Base-by-base conservation (phyloP, 2,113 vertebrate genomes). In the Oreochromis spilurus region DNA sequence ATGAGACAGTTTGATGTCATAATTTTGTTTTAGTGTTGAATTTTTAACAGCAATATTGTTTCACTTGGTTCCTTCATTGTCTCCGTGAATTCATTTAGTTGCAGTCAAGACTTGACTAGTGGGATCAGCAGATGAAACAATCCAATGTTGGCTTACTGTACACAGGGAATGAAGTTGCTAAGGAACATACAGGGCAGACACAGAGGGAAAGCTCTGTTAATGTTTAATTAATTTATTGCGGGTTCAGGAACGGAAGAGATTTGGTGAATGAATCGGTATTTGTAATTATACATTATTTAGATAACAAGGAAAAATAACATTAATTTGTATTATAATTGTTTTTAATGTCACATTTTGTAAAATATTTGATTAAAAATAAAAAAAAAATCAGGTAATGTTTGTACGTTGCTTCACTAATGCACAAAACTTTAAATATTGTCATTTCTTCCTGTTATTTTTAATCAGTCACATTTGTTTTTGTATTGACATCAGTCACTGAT, bases 161-260 rank as follows among this genome's bases (percentile, higher is more conserved):
- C 75, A 84, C 12, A 31, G 14, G n/a, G 21, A 19, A 36, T 65
- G 5, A 72, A 70, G 58, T 40, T 58, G 36, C 21, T 62, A 5
- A 16, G 50, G 11, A 67, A 17, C 9, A 45, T 13, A 67, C 19
- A 26, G 40, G 21, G 19, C 31, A 65, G 31, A 0, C 10, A 29
- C 21, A 45, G 16, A 29, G 24, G 14, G 16, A 2, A 16, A 52
- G 38, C 10, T 12, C 12, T 62, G 31, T 70, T 43, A 12, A 3
- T 77, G 31, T 85, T 38, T 67, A 72, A 87, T 89, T 82, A 88
- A 85, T 93, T 90, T 88, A 79, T 91, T 50, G 53, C 29, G n/a
- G 14, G 26, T 50, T 77, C 9, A 40, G 14, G n/a, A 80, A 83
- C 45, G 67, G 52, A 48, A 72, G 57, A 88, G 13, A 79, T 67